Evolutionary conservation across 2,113 vertebrate species (phyloP).

Genomic region (Okapia johnstoni): DNA sequence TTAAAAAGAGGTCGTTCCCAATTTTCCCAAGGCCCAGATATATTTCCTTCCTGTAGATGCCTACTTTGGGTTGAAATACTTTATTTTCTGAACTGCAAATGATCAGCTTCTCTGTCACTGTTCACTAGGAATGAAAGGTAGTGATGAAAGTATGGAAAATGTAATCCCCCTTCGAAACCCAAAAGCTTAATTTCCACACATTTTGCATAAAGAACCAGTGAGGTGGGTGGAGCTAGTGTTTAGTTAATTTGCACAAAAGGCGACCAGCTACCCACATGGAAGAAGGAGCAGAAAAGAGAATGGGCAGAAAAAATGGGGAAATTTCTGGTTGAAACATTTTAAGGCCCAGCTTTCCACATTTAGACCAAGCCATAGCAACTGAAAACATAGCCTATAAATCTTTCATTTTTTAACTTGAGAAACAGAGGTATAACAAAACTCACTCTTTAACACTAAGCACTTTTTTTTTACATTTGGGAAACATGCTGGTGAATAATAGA

Average conservation of each 20-base stretch:
- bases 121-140: background rate
- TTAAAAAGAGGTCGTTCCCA: background rate
- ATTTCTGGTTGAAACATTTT: background rate
- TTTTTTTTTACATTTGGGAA: accelerated
- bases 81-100: background rate
- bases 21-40: background rate
- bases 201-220: background rate
- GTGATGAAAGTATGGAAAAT: background rate
- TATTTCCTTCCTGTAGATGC: background rate
- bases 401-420: background rate
- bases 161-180: background rate
- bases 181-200: background rate
- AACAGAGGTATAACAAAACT: background rate
- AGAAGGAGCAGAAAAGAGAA: background rate
- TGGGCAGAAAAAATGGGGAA: accelerated
- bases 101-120: background rate
- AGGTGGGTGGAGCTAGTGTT: background rate
- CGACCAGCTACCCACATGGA: accelerated
- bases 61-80: background rate
- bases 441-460: background rate
- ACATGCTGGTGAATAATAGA: too few relatives aligned
- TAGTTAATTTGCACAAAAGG: background rate
- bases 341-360: background rate
- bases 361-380: background rate
- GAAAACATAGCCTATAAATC: background rate